phyloP scores from a whole-genome alignment of 1,140 invertebrate species.

The Hydropsyche tenuis region DNA sequence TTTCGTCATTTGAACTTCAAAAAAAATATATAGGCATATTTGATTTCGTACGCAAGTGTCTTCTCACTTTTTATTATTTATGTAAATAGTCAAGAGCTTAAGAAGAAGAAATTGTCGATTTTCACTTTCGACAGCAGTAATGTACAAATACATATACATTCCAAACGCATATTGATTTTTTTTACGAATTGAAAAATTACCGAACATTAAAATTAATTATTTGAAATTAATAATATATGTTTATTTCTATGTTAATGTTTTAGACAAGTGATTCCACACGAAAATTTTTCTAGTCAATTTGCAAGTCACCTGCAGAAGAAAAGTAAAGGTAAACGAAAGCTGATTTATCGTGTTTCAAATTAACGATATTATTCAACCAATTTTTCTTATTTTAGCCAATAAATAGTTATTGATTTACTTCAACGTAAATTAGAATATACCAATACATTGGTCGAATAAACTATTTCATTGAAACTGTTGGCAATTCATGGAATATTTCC shows the following conservation, averaged over 20 bases:
- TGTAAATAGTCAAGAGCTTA: conserved; percentile 13
- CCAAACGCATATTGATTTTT: neutral
- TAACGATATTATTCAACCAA: too few relatives aligned
- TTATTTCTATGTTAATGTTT: neutral
- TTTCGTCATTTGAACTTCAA: too few relatives aligned
- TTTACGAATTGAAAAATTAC: too few relatives aligned
- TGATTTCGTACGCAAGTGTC: conserved; percentile 55
- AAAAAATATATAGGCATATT: conserved; percentile 53
- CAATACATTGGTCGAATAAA: too few relatives aligned
- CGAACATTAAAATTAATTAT: too few relatives aligned
- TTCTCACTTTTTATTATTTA: conserved; percentile 19
- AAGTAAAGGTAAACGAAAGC: neutral
- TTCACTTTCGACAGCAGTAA: conserved; percentile 5
- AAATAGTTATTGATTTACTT: too few relatives aligned
- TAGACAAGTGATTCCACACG: conserved; percentile 5
- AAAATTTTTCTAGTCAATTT: conserved; percentile 23
- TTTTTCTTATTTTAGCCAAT: too few relatives aligned
- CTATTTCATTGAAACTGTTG: too few relatives aligned
- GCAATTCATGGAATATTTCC: too few relatives aligned
- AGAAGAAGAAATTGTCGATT: neutral
- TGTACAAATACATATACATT: neutral
- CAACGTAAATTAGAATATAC: too few relatives aligned
- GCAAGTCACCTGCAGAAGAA: conserved; percentile 4
- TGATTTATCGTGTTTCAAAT: too few relatives aligned
- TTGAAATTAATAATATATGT: too few relatives aligned